Base-by-base conservation (phyloP, 2,113 vertebrate genomes). In the Phylloscopus trochiloides region DNA sequence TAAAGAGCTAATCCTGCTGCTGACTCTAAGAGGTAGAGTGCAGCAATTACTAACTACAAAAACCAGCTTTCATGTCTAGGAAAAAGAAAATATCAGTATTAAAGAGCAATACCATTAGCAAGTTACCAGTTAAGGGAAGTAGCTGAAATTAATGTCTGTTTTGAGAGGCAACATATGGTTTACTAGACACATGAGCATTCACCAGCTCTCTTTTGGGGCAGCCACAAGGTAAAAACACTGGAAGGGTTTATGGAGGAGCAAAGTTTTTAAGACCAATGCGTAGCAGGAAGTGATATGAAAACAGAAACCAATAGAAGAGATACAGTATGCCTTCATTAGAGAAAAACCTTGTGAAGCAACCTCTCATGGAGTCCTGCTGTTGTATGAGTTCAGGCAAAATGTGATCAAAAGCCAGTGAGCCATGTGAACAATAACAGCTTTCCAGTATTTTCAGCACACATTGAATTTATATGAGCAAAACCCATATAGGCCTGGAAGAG, bases 401-500 rank as follows among this genome's bases (percentile, higher is more conserved):
- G 10, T 22, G 34, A 51, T 32, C 45, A 68, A 92, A 90, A 68
- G 13, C 19, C 79, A 68, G 22, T 22, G 26, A 89, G 9, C 12
- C 15, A 12, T 25, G 45, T 0, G 0, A 82, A 28, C 29, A 76
- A 10, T 28, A 74, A 31, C 6, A 61, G 2, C 28, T 76, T 86
- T 79, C 40, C 47, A 68, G 21, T 45, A 24, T n/a, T 78, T 81
- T 79, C 32, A 22, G 19, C 28, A 36, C 1, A 0, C 5, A 1
- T 54, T 78, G 15, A 43, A 43, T 36, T 66, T n/a, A 10, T 13
- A 29, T 10, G 28, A 45, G 3, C n/a, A 43, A 61, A 87, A 90
- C 42, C 6, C 3, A 4, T 31, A 9, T 43, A 47, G 32, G 17
- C 13, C 29, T 66, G 22, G 38, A 70, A 86, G 19, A 61, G 19